Percentiles rank a stretch among this genome's conserved stretches.
Evolutionary conservation across 64 coral and sea anemone species (phyloP).

Genomic region (Actinia equina): DNA sequence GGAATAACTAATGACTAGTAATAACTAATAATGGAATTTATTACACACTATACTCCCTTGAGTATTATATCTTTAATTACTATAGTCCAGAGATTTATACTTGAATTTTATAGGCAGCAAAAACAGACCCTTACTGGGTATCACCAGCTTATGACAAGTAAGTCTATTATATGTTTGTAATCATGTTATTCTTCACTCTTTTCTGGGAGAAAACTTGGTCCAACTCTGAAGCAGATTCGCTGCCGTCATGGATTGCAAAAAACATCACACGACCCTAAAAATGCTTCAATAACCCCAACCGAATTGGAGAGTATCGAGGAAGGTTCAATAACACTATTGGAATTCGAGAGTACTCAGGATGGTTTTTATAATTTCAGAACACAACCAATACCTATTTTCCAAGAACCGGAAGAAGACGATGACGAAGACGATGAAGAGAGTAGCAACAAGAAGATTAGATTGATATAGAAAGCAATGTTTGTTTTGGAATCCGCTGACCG

Average conservation of each 20-base stretch:
- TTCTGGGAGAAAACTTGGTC: too few species aligned
- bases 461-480: not conserved
- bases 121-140: slow-evolving; percentile 94
- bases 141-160: slow-evolving; percentile 90
- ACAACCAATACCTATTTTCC: slow-evolving; percentile 64
- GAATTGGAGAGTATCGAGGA: too few species aligned
- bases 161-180: slow-evolving; percentile 4
- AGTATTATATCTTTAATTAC: too few species aligned
- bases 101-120: slow-evolving; percentile 64
- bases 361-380: slow-evolving; percentile 28
- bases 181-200: too few species aligned
- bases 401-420: slow-evolving; percentile 64
- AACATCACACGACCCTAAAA: slow-evolving; percentile 2
- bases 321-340: too few species aligned
- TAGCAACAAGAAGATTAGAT: slow-evolving; percentile 55
- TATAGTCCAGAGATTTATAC: not conserved
- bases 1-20: too few species aligned
- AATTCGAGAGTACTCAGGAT: not conserved
- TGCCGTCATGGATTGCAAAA: too few species aligned
- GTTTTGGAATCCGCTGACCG: too few species aligned
- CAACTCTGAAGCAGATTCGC: too few species aligned
- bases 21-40: too few species aligned
- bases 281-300: not conserved
- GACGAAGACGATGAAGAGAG: slow-evolving; percentile 74
- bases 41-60: too few species aligned